Evolutionary conservation across 2,113 vertebrate species (phyloP), one percentile per base, ranked within the genome.

Genomic region (Aphyosemion australe): DNA sequence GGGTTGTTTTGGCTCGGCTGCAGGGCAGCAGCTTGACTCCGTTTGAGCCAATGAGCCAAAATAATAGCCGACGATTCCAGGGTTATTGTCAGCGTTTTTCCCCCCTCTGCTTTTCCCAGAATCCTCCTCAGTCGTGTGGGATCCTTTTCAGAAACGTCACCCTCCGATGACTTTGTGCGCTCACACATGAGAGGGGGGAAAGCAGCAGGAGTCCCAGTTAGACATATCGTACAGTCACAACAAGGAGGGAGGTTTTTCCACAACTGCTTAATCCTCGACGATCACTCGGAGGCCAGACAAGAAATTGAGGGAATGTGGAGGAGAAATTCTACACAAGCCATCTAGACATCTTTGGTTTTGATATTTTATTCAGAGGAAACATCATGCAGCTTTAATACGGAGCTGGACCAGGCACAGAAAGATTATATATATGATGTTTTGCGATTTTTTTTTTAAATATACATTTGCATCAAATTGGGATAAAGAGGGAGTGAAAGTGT

Each of bases 21-120:
- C 69, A 75, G 83, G 80, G 87, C 89, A 88, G 89, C 88, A 90
- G 90, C 88, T 88, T 89, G 86, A 87, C 85, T 88, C 84, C 86
- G 56, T 87, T 88, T 88, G 85, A 89, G 86, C 86, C 85, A 89
- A 87, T 90, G 89, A 90, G 84, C 84, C 80, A 88, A 88, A 86
- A 89, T 89, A 90, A 91, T 89, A 80, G 81, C 64, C 46, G 60
- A 80, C 75, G 84, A 90, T 87, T 90, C 85, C 86, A 85, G 84
- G 84, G 76, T 88, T 79, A 87, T 89, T 88, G 87, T 89, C 88
- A 72, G 71, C 43, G 62, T 68, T 79, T 65, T 58, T 78, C 58
- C 48, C 78, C 60, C 75, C 79, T 74, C 74, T 58, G 69, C 65
- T 83, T 83, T 81, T 83, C 84, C 78, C 79, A 84, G 82, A 87